Conservation (phyloP, 1,140 invertebrate species). For the Wiebesia pumilae region DNA sequence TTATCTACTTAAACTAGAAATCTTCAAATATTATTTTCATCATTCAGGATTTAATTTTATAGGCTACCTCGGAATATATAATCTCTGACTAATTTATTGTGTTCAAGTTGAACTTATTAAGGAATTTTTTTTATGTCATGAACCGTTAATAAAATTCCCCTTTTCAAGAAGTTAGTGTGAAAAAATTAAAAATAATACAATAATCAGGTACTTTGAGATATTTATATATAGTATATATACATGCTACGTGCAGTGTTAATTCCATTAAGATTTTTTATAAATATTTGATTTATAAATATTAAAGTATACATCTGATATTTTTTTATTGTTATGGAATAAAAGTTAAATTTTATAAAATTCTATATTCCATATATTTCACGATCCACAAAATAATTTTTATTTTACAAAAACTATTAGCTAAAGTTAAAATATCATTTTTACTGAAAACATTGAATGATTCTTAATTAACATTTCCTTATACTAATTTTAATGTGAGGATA, state of each 20-base stretch:
- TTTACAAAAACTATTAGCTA: too few species aligned
- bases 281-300: constrained; percentile 13
- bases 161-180: not conserved
- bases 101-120: not conserved
- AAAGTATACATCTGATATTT: not conserved
- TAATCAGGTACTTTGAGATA: constrained; percentile 47
- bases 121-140: not conserved
- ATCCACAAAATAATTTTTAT: too few species aligned
- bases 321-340: not conserved
- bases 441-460: too few species aligned
- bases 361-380: not conserved
- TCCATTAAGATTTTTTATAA: constrained; percentile 11
- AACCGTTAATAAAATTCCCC: not conserved
- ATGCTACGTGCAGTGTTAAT: constrained; percentile 64
- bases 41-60: not conserved
- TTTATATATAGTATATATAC: constrained; percentile 51
- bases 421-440: too few species aligned
- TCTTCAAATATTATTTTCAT: not conserved
- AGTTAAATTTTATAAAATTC: not conserved
- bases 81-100: not conserved
- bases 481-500: too few species aligned
- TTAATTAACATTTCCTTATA: too few species aligned
- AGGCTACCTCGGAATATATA: constrained; percentile 13
- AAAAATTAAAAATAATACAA: constrained; percentile 4
- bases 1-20: not conserved